Evolutionary conservation across 2,113 vertebrate species (phyloP).

Genomic region (Anhinga anhinga): DNA sequence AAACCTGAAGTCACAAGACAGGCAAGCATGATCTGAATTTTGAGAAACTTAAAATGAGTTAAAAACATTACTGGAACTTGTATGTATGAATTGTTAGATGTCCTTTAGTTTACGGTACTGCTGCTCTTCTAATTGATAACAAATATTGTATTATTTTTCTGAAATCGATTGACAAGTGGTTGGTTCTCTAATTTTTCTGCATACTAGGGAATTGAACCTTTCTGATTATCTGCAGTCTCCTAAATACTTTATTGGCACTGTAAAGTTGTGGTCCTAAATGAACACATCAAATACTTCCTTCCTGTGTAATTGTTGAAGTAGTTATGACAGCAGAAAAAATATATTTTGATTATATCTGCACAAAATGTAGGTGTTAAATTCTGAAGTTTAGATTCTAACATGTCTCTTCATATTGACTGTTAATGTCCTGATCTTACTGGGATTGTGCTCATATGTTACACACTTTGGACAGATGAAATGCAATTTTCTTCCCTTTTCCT

Average conservation of each 20-base stretch:
- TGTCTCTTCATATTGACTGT: not conserved
- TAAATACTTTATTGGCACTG: not conserved
- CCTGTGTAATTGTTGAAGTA: not conserved
- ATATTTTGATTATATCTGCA: not conserved
- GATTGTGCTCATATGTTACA: not conserved
- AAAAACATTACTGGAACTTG: not conserved
- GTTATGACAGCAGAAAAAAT: not conserved
- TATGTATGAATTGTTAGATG: not conserved
- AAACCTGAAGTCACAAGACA: not conserved
- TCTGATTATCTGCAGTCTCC: not conserved
- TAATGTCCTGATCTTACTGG: not conserved
- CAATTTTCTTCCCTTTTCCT: not conserved
- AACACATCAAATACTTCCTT: not conserved
- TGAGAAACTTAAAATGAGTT: not conserved
- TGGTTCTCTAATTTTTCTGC: not conserved
- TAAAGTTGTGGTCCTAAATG: not conserved
- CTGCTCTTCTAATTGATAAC: not conserved
- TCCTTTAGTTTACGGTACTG: not conserved
- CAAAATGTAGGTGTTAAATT: not conserved
- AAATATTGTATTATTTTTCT: not conserved
- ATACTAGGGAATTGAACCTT: not conserved
- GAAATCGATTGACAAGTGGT: not conserved
- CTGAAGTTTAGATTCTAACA: not conserved
- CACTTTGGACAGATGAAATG: not conserved
- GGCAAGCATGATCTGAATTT: not conserved